Evolutionary conservation across 53 echinoderm and acorn worm genomes (phyloP), one percentile per base, ranked within the genome.

Genomic region (Pentamera pediparva): DNA sequence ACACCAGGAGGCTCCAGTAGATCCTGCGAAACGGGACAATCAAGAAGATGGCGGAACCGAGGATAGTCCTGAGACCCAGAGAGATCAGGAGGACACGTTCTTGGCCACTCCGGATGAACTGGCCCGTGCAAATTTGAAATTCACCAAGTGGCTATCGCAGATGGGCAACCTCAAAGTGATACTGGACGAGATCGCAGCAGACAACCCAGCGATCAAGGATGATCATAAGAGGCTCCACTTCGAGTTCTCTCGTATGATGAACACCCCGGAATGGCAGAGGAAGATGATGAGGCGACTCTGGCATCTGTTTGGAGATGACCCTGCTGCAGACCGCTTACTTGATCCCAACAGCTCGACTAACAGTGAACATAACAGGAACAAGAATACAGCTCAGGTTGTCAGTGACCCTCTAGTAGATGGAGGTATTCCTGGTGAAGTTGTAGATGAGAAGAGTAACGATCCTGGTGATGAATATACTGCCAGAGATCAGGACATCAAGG

Each of bases 91-190:
- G 28, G 67, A 67, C 25, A 2, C 19, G 10, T 67, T 67, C 28
- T 17, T 67, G 37, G 40, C 67, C 30, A 67, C 40, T 15, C 13
- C 13, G 25, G 67, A 67, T 3, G 67, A 72, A 22, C 73, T 72
- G 32, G 73, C 73, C 34, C 15, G 20, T 25, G 52, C 55, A 0
- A 72, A 72, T 26, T 7, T 72, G 1, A 51, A 52, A n/a, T 72
- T 72, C 37, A 2, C 53, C 5, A 11, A 33, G 8, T 72, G 73
- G 73, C 36, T 72, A 9, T 15, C 50, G 13, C 20, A 27, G 2
- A 52, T 35, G 12, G 55, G 55, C 3, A 72, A 54, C 50, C 32
- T 72, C n/a, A 52, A 49, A 8, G 20, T 72, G 35, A 20, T 72
- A 19, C 54, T 72, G 6, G 28, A 53, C 24, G 52, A 72, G 20